Evolutionary conservation across 30 jellyfish, hydroid and myxozoan genomes (phyloP), one percentile per base, ranked within the genome.

Genomic region (Pelagia noctiluca): DNA sequence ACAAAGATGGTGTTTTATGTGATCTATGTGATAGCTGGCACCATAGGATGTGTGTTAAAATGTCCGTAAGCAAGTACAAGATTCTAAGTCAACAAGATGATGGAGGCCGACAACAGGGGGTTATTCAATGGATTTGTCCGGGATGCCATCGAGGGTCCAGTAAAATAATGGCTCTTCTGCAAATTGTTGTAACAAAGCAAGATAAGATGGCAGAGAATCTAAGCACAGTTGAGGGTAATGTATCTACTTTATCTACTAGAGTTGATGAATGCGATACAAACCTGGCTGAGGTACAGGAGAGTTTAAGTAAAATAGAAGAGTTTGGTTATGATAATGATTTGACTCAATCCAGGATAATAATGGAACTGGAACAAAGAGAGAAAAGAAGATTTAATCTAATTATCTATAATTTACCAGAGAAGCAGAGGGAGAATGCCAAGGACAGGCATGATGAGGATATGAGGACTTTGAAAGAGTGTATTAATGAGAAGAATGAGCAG

Each of bases 11-110:
- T 42, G 16, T 42, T 42, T 42, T 42, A 42, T 42, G 57, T 42
- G 57, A 42, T 16, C 57, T 42, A 16, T 42, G 57, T 42, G 57
- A 42, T 42, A 42, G 57, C 57, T 42, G 57, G 57, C 57, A 42
- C 57, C 57, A 42, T 5, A 42, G 57, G 16, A 16, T 42, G 57
- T 42, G 57, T 42, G 57, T 42, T 42, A 42, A 42, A 42, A 42
- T 42, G 57, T 42, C 57, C 12, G 57, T 42, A 5, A 42, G 16
- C 57, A 42, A 42, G 57, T 42, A 42, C 57, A 42, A 42, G 57
- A 42, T 42, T 42, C 57, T 42, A 42, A 42, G 57, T 16, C 57
- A 42, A 42, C 8, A 42, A 16, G 57, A 42, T 42, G 57, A 42
- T 42, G 16, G 57, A 5, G 16, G 57, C 57, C 57, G 16, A 42